These are phyloP conservation scores for Petrolisthes manimaculis DNA, from an alignment of 2,888 invertebrate species.

Conservation along the genomic window DNA sequence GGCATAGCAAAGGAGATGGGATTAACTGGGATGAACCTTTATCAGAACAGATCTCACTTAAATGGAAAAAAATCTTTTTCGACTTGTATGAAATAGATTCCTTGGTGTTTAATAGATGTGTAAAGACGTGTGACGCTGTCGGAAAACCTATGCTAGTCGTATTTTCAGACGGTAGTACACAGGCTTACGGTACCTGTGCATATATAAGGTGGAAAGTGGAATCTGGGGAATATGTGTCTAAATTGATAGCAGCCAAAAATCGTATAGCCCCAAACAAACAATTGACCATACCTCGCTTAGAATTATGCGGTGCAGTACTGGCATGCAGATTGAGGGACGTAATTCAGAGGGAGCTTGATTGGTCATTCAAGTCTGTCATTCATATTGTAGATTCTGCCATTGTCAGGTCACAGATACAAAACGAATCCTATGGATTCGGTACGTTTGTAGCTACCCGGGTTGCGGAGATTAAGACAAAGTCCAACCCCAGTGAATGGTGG, in stretches of 20 bases:
- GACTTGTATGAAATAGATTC: constrained; percentile 19
- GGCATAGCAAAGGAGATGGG: neutral
- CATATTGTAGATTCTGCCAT: constrained; percentile 36
- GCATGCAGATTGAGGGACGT: constrained; percentile 5
- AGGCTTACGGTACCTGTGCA: constrained; percentile 35
- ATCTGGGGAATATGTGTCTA: constrained; percentile 1
- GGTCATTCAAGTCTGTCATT: constrained; percentile 2
- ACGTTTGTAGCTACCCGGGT: constrained; percentile 15
- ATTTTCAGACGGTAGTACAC: constrained; percentile 32
- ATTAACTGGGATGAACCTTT: constrained; percentile 27
- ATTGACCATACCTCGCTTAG: constrained; percentile 20
- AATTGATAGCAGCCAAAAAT: constrained; percentile 12
- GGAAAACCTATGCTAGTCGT: constrained; percentile 33
- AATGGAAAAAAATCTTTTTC: constrained; percentile 19
- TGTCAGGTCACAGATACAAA: constrained; percentile 43
- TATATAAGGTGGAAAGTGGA: constrained; percentile 24
- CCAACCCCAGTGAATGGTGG: constrained; percentile 36
- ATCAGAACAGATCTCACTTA: neutral
- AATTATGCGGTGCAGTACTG: constrained; percentile 33
- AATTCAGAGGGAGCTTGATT: constrained; percentile 13
- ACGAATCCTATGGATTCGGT: constrained; percentile 18
- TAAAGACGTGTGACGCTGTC: constrained; percentile 18
- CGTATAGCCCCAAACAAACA: constrained; percentile 19
- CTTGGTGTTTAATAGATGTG: constrained; percentile 8
- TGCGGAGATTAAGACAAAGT: constrained; percentile 26